Evolutionary conservation across 2,113 vertebrate species (phyloP).

Genomic region (Orcinus orca): DNA sequence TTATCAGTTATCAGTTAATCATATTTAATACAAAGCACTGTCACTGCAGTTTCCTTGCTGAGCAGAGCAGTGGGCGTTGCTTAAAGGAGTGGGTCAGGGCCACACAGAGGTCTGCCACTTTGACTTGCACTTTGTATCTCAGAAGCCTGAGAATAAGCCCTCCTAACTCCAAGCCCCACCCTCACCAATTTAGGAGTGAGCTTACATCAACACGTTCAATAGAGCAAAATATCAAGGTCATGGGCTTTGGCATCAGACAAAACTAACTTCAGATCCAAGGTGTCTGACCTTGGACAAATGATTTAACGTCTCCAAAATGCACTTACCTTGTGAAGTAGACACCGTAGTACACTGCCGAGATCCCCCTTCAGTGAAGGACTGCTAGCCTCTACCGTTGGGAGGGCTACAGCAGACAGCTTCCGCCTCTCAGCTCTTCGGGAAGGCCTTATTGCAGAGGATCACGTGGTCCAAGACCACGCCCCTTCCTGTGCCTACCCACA

Average conservation of each 20-base stretch:
- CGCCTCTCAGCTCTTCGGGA: background rate
- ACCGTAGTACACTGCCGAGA: background rate
- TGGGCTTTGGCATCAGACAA: background rate
- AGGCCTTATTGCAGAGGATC: background rate
- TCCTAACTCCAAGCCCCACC: background rate
- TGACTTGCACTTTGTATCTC: background rate
- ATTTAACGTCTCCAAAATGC: background rate
- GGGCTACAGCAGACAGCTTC: background rate
- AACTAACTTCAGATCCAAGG: background rate
- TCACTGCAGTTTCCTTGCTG: too few species aligned
- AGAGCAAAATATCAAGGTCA: background rate
- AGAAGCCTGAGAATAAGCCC: background rate
- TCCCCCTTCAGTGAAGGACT: background rate
- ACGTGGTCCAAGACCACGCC: background rate
- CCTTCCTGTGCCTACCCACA: background rate
- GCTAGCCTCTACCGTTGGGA: fast-evolving
- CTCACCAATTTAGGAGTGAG: background rate
- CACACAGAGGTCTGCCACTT: background rate
- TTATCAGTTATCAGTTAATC: background rate
- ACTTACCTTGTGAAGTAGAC: background rate
- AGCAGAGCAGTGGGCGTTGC: background rate
- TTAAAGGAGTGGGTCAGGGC: background rate
- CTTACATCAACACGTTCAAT: background rate
- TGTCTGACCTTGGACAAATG: background rate
- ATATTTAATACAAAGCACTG: background rate